Percentiles rank a stretch among this genome's conserved stretches.
These are phyloP conservation scores for Chlorodrepanis virens DNA, from an alignment of 2,113 vertebrate species.

Conservation along the genomic window DNA sequence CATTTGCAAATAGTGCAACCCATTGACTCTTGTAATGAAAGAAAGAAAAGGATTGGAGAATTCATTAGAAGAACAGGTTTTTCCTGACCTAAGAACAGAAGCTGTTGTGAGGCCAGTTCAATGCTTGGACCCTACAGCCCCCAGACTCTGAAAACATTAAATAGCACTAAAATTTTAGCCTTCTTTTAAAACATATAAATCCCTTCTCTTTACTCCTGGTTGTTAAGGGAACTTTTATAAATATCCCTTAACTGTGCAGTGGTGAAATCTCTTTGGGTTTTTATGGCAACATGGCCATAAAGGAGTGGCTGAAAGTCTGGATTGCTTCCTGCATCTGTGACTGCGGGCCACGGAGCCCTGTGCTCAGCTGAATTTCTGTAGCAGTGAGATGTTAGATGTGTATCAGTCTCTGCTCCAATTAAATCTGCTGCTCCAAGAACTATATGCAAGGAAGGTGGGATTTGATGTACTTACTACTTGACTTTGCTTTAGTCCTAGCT, in stretches of 20 bases:
- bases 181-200: background rate
- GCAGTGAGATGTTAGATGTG: background rate
- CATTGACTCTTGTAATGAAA: background rate
- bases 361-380: background rate
- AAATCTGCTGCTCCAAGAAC: background rate
- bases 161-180: background rate
- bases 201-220: background rate
- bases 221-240: background rate
- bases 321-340: background rate
- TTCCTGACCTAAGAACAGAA: background rate
- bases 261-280: background rate
- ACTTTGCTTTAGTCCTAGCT: background rate
- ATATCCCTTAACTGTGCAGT: background rate
- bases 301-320: background rate
- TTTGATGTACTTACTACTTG: background rate
- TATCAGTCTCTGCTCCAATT: background rate
- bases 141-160: background rate
- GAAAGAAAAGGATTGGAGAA: background rate
- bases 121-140: background rate
- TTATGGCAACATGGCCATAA: background rate
- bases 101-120: background rate
- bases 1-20: background rate
- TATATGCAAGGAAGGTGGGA: background rate
- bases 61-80: background rate
- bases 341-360: background rate